Percentiles rank a stretch among this genome's conserved stretches.
phyloP scores from a whole-genome alignment of 2,797 vertebrate species.

The Crossoptilon crossoptilon region DNA sequence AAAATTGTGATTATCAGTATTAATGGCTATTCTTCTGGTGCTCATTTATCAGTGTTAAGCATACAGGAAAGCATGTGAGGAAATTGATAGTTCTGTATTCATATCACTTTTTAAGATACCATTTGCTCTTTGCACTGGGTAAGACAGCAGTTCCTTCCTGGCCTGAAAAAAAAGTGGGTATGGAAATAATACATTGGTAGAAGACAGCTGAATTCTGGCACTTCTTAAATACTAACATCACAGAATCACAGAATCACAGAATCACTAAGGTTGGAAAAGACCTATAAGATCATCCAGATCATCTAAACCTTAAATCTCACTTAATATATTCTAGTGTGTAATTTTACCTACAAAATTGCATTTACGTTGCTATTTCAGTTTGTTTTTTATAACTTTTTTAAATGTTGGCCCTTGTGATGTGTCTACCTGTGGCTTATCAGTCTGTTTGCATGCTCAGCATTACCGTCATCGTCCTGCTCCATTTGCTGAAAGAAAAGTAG shows the following conservation, averaged over 20 bases:
- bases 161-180: not conserved
- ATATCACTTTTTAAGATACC: not conserved
- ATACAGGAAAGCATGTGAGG: not conserved
- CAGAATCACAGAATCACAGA: too few species aligned
- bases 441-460: not conserved
- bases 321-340: not conserved
- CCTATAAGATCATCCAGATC: too few species aligned
- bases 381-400: not conserved
- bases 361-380: not conserved
- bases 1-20: not conserved
- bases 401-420: not conserved
- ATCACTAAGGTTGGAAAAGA: too few species aligned
- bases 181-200: not conserved
- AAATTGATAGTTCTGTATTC: constrained; percentile 30
- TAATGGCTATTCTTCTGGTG: not conserved
- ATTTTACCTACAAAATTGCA: not conserved
- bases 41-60: not conserved
- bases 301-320: not conserved
- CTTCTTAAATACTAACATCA: not conserved
- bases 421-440: not conserved
- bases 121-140: not conserved
- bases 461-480: not conserved
- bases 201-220: not conserved
- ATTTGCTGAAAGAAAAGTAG: not conserved
- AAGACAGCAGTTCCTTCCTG: not conserved